Conservation (phyloP, 2,888 invertebrate species). For the Caenorhabditis sp. region DNA sequence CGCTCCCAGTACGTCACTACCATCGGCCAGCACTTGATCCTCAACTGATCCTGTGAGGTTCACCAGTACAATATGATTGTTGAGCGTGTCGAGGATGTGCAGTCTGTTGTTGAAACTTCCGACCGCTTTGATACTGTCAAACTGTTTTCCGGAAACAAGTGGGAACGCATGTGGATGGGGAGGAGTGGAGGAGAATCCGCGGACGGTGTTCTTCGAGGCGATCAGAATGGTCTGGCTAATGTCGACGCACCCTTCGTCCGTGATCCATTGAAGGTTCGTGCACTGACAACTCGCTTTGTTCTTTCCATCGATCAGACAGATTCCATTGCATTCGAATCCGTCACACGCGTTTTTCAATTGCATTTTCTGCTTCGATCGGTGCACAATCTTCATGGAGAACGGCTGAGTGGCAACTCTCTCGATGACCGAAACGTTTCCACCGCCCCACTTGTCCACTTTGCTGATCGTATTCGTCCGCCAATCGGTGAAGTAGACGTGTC, state of each 20-base stretch:
- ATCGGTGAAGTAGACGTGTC: conserved; percentile 93
- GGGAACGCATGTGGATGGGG: conserved; percentile 42
- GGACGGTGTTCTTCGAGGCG: conserved; percentile 18
- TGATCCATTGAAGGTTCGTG: conserved; percentile 28
- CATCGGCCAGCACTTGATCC: conserved; percentile 18
- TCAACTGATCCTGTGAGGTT: conserved; percentile 35
- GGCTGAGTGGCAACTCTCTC: conserved; percentile 90
- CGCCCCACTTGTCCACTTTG: conserved; percentile 88
- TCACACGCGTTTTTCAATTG: conserved; percentile 78
- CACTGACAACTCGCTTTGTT: conserved; percentile 37
- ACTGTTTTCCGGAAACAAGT: conserved; percentile 33
- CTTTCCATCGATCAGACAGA: conserved; percentile 43
- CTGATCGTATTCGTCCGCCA: conserved; percentile 91
- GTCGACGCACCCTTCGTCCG: conserved; percentile 30
- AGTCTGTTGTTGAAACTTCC: conserved; percentile 22
- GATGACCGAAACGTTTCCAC: conserved; percentile 85
- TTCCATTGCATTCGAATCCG: conserved; percentile 40
- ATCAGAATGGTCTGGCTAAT: conserved; percentile 27
- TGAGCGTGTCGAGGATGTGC: conserved; percentile 13
- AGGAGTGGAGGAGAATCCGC: conserved; percentile 27
- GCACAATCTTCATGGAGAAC: conserved; percentile 90
- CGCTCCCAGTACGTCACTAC: conserved; percentile 29
- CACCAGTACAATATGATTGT: not conserved
- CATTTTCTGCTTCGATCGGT: conserved; percentile 86
- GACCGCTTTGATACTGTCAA: conserved; percentile 32